phyloP scores from a whole-genome alignment of 1,140 invertebrate genomes.

The Drosophila burlai region DNA sequence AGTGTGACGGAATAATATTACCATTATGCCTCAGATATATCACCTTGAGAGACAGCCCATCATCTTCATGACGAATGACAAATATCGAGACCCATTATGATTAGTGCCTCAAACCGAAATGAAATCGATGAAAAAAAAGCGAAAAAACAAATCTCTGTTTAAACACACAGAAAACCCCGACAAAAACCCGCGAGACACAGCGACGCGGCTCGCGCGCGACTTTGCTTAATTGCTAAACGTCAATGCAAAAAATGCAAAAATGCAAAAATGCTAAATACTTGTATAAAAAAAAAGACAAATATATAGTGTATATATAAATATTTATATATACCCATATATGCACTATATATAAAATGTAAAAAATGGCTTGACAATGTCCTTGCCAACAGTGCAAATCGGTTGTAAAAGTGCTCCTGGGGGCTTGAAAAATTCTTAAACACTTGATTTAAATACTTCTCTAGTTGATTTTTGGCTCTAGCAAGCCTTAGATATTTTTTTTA shows the following conservation, averaged over 20 bases:
- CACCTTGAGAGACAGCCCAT: conserved; percentile 29
- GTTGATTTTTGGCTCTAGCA: too few species aligned
- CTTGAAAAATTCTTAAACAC: too few species aligned
- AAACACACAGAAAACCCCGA: conserved; percentile 15
- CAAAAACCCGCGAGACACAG: conserved; percentile 57
- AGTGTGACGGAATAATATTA: conserved; percentile 7
- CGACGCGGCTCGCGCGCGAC: conserved; percentile 64
- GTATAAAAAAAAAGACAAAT: not conserved
- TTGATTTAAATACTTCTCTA: too few species aligned
- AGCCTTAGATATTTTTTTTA: too few species aligned
- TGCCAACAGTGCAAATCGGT: not conserved
- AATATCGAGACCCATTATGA: conserved; percentile 52
- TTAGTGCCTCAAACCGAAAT: conserved; percentile 37
- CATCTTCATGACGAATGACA: conserved; percentile 35
- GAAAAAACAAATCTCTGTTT: conserved; percentile 5
- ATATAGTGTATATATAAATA: conserved; percentile 14
- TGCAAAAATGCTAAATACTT: conserved; percentile 13
- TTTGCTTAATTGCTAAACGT: conserved; percentile 67
- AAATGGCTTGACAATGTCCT: conserved; percentile 10
- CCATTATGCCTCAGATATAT: conserved; percentile 11
- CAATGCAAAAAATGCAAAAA: conserved; percentile 46
- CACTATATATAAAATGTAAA: not conserved
- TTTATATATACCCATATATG: not conserved
- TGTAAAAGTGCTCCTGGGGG: not conserved
- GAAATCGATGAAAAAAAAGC: conserved; percentile 15